Conservation (phyloP, 2,113 vertebrate genomes). For the Nesoenas mayeri region DNA sequence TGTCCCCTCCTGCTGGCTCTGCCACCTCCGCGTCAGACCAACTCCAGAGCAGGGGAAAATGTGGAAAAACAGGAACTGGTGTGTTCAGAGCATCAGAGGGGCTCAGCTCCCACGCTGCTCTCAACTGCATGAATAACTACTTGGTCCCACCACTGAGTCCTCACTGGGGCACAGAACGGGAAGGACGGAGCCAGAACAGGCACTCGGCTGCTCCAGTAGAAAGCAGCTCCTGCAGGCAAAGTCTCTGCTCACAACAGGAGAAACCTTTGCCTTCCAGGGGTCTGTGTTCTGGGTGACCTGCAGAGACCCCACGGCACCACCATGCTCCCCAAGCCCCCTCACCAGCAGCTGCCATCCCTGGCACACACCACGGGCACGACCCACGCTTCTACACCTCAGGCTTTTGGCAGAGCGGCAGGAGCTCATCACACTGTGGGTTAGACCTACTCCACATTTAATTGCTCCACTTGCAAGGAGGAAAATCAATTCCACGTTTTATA, state of each 20-base stretch:
- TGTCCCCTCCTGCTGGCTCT: background rate
- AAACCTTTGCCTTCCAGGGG: background rate
- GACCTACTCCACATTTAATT: slow-evolving; percentile 46
- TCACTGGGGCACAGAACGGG: rapidly evolving
- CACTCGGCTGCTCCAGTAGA: rapidly evolving
- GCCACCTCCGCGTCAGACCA: background rate
- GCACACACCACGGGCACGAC: rapidly evolving
- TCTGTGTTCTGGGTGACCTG: background rate
- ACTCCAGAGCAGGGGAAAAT: background rate
- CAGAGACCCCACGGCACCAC: rapidly evolving
- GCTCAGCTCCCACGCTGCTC: rapidly evolving
- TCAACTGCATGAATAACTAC: background rate
- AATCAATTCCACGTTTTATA: slow-evolving; percentile 60
- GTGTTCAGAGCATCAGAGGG: background rate
- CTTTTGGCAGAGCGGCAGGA: background rate
- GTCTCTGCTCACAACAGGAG: rapidly evolving
- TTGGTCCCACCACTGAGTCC: background rate
- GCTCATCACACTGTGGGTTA: background rate
- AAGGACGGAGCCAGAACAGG: rapidly evolving
- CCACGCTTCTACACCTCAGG: background rate
- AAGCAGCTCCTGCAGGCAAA: background rate
- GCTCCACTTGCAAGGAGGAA: slow-evolving; percentile 50
- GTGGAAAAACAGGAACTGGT: background rate
- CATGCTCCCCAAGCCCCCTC: rapidly evolving
- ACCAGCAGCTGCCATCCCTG: background rate